Evolutionary conservation across 1,140 invertebrate species (phyloP), one percentile per base, ranked within the genome.

Genomic region (Caenorhabditis latens): DNA sequence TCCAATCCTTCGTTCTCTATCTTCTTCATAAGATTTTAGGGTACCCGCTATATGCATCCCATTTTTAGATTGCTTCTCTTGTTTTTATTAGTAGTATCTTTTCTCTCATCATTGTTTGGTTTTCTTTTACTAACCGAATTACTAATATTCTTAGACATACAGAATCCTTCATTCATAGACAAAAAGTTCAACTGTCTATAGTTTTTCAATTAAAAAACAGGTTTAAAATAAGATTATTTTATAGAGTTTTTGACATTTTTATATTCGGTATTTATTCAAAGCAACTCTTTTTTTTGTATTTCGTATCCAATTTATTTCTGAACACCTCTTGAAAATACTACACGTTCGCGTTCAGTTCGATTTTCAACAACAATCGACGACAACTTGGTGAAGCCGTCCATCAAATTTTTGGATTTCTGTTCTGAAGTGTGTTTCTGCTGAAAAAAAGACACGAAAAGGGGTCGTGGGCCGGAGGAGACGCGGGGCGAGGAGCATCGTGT

Each of bases 381-480:
- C 71, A 50, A 50, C 71, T 46, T 46, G 40, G 46, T 32, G 61
- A 63, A 63, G 40, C 16, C 65, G 21, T 40, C 46, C 11, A 46
- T 53, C 71, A 7, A 8, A 24, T 43, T 11, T 53, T 21, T 24
- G 19, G 58, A 63, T 63, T 63, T 63, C 46, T 50, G 71, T 79
- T 79, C 71, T 79, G 71, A 79, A 79, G 71, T 79, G 71, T 79
- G 46, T 53, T 50, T 14, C n/a, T 79, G 71, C 46, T 79, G 46
- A 4, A 14, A 50, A 79, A 50, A 24, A 24, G 40, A 7, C n/a
- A 24, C n/a, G n/a, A 14, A 50, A 79, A 50, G 67, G 46, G 65
- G 42, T n/a, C 40, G 14, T 19, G 11, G 46, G 40, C 9, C 40
- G 46, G 8, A 50, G 71, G 14, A 46, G 65, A 19, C 14, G 61